These are phyloP conservation scores for Smittia aterrima DNA, from an alignment of 2,888 invertebrate genomes.

Conservation along the genomic window DNA sequence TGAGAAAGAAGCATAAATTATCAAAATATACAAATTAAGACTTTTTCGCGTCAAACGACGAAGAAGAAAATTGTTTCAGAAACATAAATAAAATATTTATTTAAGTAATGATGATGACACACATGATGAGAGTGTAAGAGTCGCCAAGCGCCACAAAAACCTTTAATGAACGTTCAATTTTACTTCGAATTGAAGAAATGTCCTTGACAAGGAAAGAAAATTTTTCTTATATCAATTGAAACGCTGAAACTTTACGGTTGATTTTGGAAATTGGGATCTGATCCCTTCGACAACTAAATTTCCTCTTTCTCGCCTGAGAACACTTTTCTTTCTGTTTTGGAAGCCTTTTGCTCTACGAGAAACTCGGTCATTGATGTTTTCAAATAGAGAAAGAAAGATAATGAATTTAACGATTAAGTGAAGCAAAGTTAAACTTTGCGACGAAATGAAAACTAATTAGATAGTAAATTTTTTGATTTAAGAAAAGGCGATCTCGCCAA, in stretches of 20 bases:
- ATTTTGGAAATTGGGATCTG: neutral
- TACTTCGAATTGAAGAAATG: neutral
- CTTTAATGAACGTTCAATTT: slow-evolving; percentile 12
- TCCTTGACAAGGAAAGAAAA: neutral
- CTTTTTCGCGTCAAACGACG: slow-evolving; percentile 3
- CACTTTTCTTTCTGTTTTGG: neutral
- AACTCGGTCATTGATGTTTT: neutral
- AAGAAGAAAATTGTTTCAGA: neutral
- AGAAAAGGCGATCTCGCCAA: neutral
- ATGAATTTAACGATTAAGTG: neutral
- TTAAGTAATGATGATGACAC: slow-evolving; percentile 3
- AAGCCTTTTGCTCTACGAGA: neutral
- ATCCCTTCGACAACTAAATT: neutral
- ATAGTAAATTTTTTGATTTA: neutral
- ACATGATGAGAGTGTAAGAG: neutral
- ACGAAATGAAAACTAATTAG: neutral
- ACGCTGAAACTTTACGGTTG: neutral
- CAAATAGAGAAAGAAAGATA: neutral
- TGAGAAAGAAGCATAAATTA: neutral
- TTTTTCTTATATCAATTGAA: neutral
- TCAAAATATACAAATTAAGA: neutral
- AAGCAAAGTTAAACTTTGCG: neutral
- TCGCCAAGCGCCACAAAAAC: slow-evolving; percentile 36
- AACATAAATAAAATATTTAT: neutral
- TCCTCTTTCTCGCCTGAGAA: neutral